Percentiles rank a stretch among this genome's conserved stretches.
Conservation (phyloP, 1,140 invertebrate species). For the Lasioglossum albipes region DNA sequence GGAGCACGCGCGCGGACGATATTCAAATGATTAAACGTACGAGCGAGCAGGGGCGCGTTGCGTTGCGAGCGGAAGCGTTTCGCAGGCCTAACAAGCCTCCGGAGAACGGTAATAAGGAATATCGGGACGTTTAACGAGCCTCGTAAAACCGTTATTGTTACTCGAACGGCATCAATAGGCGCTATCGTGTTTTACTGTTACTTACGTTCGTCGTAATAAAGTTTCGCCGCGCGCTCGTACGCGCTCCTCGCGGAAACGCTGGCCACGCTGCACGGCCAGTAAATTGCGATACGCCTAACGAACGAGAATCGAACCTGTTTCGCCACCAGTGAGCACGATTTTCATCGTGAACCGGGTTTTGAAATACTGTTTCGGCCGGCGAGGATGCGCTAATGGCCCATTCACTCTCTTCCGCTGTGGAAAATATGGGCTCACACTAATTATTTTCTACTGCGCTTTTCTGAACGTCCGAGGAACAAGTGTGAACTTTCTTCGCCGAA, state of each 20-base stretch:
- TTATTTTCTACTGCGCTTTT: no score
- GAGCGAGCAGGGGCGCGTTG: not conserved
- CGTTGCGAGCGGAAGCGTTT: not conserved
- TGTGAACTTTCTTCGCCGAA: no score
- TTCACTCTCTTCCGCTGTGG: no score
- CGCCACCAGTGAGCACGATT: no score
- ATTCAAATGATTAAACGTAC: not conserved
- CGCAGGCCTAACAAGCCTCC: not conserved
- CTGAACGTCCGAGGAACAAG: no score
- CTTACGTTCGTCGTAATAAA: constrained; percentile 24
- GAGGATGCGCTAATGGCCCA: no score
- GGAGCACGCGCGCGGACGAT: not conserved
- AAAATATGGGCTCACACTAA: no score
- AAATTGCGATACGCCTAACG: constrained; percentile 15
- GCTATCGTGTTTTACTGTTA: constrained; percentile 48
- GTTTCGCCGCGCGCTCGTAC: not conserved
- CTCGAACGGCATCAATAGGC: constrained; percentile 60
- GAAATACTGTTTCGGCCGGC: no score
- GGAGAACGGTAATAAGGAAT: constrained; percentile 33
- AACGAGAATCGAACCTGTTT: not conserved
- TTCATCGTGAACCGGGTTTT: no score
- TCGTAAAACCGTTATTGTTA: constrained; percentile 64
- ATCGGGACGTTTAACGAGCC: constrained; percentile 67
- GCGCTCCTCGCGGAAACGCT: not conserved
- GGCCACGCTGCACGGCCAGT: not conserved